phyloP scores from a whole-genome alignment of 1,140 invertebrate species.

The Bicyclus anynana region DNA sequence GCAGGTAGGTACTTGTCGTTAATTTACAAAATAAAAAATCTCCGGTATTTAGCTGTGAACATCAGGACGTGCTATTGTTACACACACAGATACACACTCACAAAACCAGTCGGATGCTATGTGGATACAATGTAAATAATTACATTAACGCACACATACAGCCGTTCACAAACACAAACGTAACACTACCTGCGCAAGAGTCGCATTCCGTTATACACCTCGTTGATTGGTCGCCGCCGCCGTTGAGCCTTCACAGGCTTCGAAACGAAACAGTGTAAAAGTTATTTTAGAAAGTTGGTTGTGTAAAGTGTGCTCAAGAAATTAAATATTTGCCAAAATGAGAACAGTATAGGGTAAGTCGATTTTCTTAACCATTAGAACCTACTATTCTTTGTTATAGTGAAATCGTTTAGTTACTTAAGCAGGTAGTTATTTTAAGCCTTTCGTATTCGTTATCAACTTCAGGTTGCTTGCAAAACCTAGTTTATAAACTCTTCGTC shows the following conservation, averaged over 20 bases:
- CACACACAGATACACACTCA: slow-evolving; percentile 2
- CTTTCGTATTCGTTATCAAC: slow-evolving; percentile 15
- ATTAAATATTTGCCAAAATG: slow-evolving; percentile 38
- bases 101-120: slow-evolving; percentile 29
- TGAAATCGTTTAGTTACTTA: not conserved
- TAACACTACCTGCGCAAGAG: slow-evolving; percentile 67
- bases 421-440: not conserved
- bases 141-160: slow-evolving; percentile 48
- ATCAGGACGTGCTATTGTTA: slow-evolving; percentile 9
- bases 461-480: slow-evolving; percentile 8
- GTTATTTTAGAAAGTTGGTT: slow-evolving; percentile 62
- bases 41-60: not conserved
- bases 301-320: slow-evolving; percentile 32
- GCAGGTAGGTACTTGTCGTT: not conserved
- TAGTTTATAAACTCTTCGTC: not conserved
- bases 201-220: slow-evolving; percentile 68
- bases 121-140: slow-evolving; percentile 44
- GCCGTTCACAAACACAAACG: slow-evolving; percentile 31
- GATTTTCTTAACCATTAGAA: too few relatives aligned
- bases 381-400: too few relatives aligned
- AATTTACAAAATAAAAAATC: slow-evolving; percentile 2
- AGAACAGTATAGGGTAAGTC: slow-evolving; percentile 44
- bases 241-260: slow-evolving; percentile 58
- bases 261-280: slow-evolving; percentile 39
- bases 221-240: slow-evolving; percentile 56